These are phyloP conservation scores for Masnerella sp. DNA, from an alignment of 2,888 invertebrate species.

Conservation along the genomic window DNA sequence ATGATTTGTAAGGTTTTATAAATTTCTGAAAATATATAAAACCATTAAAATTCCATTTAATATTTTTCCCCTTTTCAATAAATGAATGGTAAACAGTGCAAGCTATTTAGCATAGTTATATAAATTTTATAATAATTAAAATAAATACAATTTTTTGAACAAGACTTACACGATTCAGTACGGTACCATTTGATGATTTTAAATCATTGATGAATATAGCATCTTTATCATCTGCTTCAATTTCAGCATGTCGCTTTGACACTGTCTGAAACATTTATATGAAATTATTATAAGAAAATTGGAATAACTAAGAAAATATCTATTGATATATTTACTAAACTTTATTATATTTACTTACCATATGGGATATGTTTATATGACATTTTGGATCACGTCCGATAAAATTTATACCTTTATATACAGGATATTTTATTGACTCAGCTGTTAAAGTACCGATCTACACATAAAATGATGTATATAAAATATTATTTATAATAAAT, in stretches of 20 bases:
- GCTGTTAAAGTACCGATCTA: conserved; percentile 23
- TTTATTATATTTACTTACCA: too few relatives aligned
- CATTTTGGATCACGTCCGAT: conserved; percentile 40
- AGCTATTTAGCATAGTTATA: too few relatives aligned
- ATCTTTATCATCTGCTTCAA: conserved; percentile 72
- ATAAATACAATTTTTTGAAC: background rate
- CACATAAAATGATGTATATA: too few relatives aligned
- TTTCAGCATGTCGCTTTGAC: conserved; percentile 79
- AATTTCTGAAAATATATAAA: conserved; percentile 24
- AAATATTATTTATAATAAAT: too few relatives aligned
- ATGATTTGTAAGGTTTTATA: conserved; percentile 23
- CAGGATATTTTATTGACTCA: conserved; percentile 21
- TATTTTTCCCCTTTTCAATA: background rate
- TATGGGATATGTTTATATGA: conserved; percentile 20
- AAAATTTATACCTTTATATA: conserved; percentile 33
- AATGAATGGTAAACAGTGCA: too few relatives aligned
- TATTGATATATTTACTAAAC: background rate
- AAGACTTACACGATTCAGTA: conserved; percentile 76
- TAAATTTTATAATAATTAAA: background rate
- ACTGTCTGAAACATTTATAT: conserved; percentile 74
- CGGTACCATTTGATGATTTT: conserved; percentile 78
- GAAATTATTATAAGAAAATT: conserved; percentile 1
- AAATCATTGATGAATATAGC: conserved; percentile 77
- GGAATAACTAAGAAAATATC: background rate
- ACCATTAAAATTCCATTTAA: background rate